Percentiles rank a stretch among this genome's conserved stretches.
phyloP scores from a whole-genome alignment of 2,797 vertebrate species.

The Pangasius sanitwongsei region DNA sequence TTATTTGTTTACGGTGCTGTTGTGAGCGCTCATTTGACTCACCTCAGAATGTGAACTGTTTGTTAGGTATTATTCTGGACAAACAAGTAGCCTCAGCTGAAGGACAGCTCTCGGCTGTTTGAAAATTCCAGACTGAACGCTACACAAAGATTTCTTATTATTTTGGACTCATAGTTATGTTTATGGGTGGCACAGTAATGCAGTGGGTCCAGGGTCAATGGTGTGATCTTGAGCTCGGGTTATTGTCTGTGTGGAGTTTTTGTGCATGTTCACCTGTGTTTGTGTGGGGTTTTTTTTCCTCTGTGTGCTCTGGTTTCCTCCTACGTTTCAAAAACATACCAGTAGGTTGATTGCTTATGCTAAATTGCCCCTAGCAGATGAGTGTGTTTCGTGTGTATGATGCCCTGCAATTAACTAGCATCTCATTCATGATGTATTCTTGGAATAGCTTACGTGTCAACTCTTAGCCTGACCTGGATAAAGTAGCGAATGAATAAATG shows the following conservation, averaged over 20 bases:
- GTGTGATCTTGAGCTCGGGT: background rate
- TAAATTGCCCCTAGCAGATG: background rate
- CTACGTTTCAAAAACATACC: background rate
- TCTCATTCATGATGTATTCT: background rate
- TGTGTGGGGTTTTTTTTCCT: too few species aligned
- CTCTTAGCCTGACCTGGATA: background rate
- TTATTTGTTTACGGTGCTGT: background rate
- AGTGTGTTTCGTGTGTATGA: background rate
- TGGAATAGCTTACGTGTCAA: background rate
- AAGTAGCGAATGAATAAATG: slow-evolving; percentile 4
- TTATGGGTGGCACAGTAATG: too few species aligned
- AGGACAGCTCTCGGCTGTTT: background rate
- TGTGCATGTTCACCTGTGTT: background rate
- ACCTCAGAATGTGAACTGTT: background rate
- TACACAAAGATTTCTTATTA: background rate
- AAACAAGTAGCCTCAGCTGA: background rate
- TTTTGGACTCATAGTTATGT: background rate
- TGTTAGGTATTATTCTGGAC: background rate
- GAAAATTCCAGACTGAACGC: slow-evolving; percentile 13
- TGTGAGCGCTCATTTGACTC: background rate
- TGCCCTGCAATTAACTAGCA: background rate
- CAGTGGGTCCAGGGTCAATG: background rate
- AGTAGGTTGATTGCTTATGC: background rate
- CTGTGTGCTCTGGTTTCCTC: background rate
- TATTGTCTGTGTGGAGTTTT: background rate